Evolutionary conservation across 2,888 invertebrate genomes (phyloP), one percentile per base, ranked within the genome.

Genomic region (Strigamia transsilvanica): DNA sequence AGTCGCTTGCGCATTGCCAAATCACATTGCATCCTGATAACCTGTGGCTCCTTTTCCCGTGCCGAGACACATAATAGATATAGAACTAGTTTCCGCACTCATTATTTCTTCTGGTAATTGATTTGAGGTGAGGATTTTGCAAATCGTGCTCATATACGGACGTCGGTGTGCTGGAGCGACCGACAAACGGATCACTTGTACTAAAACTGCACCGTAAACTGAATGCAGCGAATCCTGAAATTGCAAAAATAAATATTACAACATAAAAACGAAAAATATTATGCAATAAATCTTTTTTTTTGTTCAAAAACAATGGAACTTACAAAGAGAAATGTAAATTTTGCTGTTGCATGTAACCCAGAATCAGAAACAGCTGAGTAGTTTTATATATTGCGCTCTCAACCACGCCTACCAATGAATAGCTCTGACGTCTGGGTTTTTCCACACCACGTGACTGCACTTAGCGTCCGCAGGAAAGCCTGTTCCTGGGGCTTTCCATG

Each of bases 21-120:
- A 27, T 27, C 27, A 27, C 18, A 10, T 41, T 41, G 41, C 46
- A 41, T 80, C 51, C 9, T 2, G 9, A 51, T 46, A 13, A 83
- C 83, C 82, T 27, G 83, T 83, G 18, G 83, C 83, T 56, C 83
- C 83, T 82, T 83, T 83, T 12, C 83, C 83, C 2, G 83, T 83
- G 1, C 83, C 83, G 6, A 83, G 79, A 78, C 83, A 83, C n/a
- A 83, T 13, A 27, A 83, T 80, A 5, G 46, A 51, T 2, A 42
- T 1, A 18, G 41, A 38, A 10, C 41, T 41, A 0, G 77, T 9
- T 21, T 27, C 42, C 7, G n/a, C 15, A 21, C 18, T 27, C 42
- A 32, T 34, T 6, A 41, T 23, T 27, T 82, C 23, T 9, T 27
- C 13, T 9, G 82, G 82, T 46, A 82, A 15, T 34, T 73, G 18